Conservation (phyloP, 1,140 invertebrate genomes). For the Amyelois transitella region DNA sequence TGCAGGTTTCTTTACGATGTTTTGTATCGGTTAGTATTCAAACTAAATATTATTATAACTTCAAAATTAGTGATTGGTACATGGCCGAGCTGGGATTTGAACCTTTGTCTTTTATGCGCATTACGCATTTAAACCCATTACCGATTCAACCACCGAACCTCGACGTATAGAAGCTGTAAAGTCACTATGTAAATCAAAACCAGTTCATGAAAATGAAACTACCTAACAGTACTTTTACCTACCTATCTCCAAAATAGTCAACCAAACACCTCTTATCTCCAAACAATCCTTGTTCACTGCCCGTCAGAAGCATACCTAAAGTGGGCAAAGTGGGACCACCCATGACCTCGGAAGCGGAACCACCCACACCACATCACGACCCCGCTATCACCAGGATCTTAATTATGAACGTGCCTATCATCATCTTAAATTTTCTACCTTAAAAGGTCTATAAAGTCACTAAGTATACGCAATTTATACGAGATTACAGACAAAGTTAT, state of each 20-base stretch:
- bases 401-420: conserved; percentile 72
- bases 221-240: no score
- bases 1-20: no score
- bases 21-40: no score
- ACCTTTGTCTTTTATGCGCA: no score
- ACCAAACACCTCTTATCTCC: conserved; percentile 25
- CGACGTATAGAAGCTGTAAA: no score
- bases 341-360: conserved; percentile 66
- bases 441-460: conserved; percentile 72
- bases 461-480: conserved; percentile 71
- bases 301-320: conserved; percentile 35
- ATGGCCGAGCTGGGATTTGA: no score
- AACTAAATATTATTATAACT: no score
- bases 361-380: conserved; percentile 66
- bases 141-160: no score
- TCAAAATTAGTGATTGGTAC: no score
- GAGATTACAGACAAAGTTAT: conserved; percentile 56
- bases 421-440: conserved; percentile 71
- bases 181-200: no score
- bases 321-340: conserved; percentile 44
- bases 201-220: no score
- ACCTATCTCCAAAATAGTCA: not conserved
- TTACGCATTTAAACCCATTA: no score
- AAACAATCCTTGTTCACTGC: conserved; percentile 18
- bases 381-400: conserved; percentile 57